These are phyloP conservation scores for Athene cunicularia DNA, from an alignment of 2,113 vertebrate genomes.

Conservation along the genomic window DNA sequence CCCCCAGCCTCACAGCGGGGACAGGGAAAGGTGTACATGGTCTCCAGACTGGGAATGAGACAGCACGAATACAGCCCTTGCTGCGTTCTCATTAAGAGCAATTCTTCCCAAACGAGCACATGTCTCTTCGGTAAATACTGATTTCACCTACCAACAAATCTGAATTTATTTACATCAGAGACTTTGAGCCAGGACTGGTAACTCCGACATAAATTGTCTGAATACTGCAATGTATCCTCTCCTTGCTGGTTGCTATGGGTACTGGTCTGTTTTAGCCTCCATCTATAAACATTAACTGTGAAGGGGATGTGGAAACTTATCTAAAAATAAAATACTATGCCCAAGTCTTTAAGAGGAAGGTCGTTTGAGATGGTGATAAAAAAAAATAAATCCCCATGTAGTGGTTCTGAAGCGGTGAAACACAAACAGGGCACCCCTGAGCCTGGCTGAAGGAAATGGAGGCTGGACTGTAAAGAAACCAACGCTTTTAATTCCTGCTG, in stretches of 20 bases:
- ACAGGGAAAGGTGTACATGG: background rate
- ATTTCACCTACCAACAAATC: background rate
- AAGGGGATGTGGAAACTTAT: constrained; percentile 52
- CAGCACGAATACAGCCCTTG: background rate
- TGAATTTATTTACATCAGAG: constrained; percentile 46
- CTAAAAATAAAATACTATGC: constrained; percentile 57
- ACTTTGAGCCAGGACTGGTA: constrained; percentile 13
- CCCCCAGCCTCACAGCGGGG: background rate
- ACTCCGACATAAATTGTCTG: constrained; percentile 39
- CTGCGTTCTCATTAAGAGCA: background rate
- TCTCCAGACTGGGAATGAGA: background rate
- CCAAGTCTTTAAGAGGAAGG: constrained; percentile 40
- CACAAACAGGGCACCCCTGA: background rate
- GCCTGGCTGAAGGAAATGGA: background rate
- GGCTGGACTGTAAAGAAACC: constrained; percentile 5
- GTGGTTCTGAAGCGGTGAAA: background rate
- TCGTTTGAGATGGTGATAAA: background rate
- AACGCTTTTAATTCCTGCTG: constrained; percentile 54
- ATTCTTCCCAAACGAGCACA: background rate
- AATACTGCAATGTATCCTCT: constrained; percentile 35
- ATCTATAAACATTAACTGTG: constrained; percentile 41
- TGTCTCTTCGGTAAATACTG: background rate
- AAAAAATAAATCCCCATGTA: background rate
- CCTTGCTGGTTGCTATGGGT: constrained; percentile 54
- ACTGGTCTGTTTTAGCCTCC: background rate